Evolutionary conservation across 2,113 vertebrate species (phyloP).

Genomic region (Corapipo altera): DNA sequence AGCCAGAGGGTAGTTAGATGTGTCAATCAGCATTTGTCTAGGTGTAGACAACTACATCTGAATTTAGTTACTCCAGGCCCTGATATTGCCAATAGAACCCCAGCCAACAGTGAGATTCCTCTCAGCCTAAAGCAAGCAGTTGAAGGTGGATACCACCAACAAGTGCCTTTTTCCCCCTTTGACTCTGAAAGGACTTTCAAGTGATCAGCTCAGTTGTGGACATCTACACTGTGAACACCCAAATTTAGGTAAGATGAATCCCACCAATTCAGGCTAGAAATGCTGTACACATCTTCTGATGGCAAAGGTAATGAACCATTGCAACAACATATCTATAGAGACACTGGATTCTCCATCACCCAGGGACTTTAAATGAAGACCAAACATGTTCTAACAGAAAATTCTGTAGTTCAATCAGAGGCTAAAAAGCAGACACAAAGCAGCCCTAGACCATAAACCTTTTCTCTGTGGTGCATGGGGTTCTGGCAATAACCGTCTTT

Average conservation of each 20-base stretch:
- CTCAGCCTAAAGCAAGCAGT: neutral
- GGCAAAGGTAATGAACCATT: neutral
- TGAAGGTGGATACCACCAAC: neutral
- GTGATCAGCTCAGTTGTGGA: neutral
- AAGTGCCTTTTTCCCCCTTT: neutral
- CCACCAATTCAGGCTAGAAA: neutral
- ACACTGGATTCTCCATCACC: neutral
- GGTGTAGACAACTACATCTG: neutral
- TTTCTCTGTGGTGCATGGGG: neutral
- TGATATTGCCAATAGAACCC: neutral
- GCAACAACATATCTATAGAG: neutral
- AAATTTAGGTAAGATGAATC: neutral
- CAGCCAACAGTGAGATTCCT: neutral
- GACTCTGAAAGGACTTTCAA: neutral
- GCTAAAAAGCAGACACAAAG: neutral
- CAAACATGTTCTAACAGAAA: neutral
- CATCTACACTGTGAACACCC: neutral
- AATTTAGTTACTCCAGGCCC: neutral
- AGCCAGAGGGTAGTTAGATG: neutral
- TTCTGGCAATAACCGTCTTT: neutral
- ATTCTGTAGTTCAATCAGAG: neutral
- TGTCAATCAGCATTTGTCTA: neutral
- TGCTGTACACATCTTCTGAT: neutral
- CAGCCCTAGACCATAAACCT: neutral
- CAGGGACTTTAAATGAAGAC: slow-evolving; percentile 5